phyloP scores from a whole-genome alignment of 2,797 vertebrate genomes.

The Florisuga fusca region DNA sequence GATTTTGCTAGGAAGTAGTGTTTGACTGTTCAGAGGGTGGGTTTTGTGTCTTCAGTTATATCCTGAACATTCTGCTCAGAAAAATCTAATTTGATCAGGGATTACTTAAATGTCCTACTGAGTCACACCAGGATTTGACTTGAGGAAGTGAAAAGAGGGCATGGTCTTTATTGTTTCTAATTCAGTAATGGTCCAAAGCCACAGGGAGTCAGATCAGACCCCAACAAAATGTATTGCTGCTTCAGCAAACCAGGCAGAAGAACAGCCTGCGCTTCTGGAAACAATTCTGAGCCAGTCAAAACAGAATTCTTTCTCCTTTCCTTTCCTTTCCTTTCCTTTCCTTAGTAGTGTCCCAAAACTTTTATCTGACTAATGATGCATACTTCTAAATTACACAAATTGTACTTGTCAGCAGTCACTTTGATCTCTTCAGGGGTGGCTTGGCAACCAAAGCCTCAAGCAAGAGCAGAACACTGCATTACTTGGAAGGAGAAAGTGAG shows the following conservation, averaged over 20 bases:
- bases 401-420: neutral
- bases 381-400: neutral
- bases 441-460: neutral
- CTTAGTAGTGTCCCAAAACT: neutral
- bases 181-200: conserved; percentile 35
- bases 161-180: conserved; percentile 5
- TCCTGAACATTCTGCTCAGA: neutral
- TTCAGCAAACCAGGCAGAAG: neutral
- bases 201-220: conserved; percentile 24
- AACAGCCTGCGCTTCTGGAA: conserved; percentile 18
- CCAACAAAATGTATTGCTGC: conserved; percentile 21
- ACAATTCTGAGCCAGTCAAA: neutral
- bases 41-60: neutral
- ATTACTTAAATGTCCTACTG: conserved; percentile 11
- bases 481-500: neutral
- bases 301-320: too few relatives aligned
- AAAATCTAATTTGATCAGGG: conserved; percentile 29
- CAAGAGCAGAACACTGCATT: neutral
- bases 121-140: conserved; percentile 26
- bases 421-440: neutral
- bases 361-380: neutral
- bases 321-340: too few relatives aligned
- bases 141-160: conserved; percentile 38
- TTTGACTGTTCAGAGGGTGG: neutral
- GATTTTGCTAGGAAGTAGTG: neutral